Conservation (phyloP, 2,797 vertebrate species). For the Artibeus lituratus region DNA sequence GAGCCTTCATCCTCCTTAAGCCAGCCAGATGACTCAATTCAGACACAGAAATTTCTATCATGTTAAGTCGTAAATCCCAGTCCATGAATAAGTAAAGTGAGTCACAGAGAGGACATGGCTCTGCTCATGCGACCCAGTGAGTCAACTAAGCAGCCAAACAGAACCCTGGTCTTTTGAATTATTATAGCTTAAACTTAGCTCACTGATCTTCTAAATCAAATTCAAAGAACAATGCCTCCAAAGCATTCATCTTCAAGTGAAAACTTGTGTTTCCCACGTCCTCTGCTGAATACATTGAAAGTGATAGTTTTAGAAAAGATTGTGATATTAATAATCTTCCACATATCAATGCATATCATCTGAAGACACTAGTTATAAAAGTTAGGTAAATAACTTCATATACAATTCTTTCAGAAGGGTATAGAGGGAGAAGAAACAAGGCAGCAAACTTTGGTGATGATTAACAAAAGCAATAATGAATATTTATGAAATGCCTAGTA, state of each 20-base stretch:
- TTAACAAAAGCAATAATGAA: neutral
- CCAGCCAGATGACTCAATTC: neutral
- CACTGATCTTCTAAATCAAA: neutral
- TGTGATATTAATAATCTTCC: neutral
- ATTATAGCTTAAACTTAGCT: neutral
- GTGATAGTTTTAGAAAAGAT: neutral
- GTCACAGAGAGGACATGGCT: neutral
- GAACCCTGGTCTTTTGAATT: neutral
- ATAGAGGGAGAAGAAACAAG: neutral
- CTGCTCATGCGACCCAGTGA: neutral
- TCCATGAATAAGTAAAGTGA: neutral
- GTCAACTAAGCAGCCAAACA: neutral
- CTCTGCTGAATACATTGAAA: neutral
- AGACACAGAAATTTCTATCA: neutral
- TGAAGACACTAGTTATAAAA: neutral
- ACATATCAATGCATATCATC: neutral
- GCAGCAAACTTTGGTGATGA: neutral
- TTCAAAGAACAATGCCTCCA: neutral
- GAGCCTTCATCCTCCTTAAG: neutral
- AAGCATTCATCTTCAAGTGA: neutral
- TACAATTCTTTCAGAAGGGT: neutral
- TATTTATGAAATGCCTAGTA: neutral
- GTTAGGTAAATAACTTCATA: neutral
- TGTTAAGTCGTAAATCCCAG: neutral
- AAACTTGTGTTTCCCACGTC: neutral